Evolutionary conservation across 2,888 invertebrate genomes (phyloP), one percentile per base, ranked within the genome.

Genomic region (Coleophora deauratella): DNA sequence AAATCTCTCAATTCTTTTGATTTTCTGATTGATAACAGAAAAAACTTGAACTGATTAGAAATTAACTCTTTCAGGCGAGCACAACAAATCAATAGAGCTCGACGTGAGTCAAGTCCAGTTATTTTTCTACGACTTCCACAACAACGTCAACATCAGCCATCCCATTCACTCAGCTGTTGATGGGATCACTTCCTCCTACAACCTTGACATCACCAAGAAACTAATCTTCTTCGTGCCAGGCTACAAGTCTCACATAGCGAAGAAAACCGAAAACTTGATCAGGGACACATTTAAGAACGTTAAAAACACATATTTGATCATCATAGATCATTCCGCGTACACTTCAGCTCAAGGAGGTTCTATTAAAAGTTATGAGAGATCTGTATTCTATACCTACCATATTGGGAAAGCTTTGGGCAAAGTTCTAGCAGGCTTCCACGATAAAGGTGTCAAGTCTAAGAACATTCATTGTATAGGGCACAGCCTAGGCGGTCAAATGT

Each of bases 111-210:
- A 70, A 37, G 55, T 71, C 0, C 61, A 69, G 44, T 60, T 82
- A 1, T 82, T 67, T 52, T 70, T 84, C 54, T 82, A 84, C 52
- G 85, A 85, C 49, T 84, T 85, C 59, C 59, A 74, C 35, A 80
- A 81, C 46, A 71, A 81, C 44, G 69, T 67, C 50, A 78, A 80
- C 49, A 46, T 73, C 7, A 65, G 62, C 1, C 75, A 60, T 37
- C 69, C 65, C 0, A 72, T 82, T 12, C 63, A 72, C 12, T 51
- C 49, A 1, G 81, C 79, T 0, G 64, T 60, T 0, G 62, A 69
- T 33, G 66, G 66, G 1, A 61, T 85, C 42, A 71, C 67, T 1
- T 47, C 50, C 2, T 49, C 50, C 8, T 77, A 79, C 50, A 79
- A 77, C 41, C 48, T 84, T 1, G 82, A 84, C 39, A 45, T 74